Evolutionary conservation across 2,888 invertebrate species (phyloP).

Genomic region (Zeuzera pyrina): DNA sequence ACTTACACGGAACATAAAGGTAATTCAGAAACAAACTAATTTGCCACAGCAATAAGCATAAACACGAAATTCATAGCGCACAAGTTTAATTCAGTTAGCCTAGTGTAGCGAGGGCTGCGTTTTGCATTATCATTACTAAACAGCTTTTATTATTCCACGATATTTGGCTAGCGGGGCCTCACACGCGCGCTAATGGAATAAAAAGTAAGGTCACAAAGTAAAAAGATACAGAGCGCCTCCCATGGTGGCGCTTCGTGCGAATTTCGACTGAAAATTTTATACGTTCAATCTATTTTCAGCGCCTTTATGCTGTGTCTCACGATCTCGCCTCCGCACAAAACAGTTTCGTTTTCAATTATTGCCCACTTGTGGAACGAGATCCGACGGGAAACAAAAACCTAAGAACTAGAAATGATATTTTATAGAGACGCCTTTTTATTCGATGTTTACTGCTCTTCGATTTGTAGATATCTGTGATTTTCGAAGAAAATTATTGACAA

Average conservation of each 20-base stretch:
- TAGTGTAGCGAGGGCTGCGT: slow-evolving; percentile 49
- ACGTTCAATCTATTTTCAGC: slow-evolving; percentile 70
- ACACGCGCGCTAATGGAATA: slow-evolving; percentile 71
- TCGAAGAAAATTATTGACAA: slow-evolving; percentile 67
- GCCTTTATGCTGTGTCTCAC: slow-evolving; percentile 69
- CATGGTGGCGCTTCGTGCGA: slow-evolving; percentile 65
- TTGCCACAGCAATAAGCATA: slow-evolving; percentile 40
- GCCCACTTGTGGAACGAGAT: slow-evolving; percentile 71
- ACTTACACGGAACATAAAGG: slow-evolving; percentile 22
- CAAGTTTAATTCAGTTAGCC: slow-evolving; percentile 61
- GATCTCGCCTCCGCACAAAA: slow-evolving; percentile 58
- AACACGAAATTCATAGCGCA: slow-evolving; percentile 44
- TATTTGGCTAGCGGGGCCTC: slow-evolving; percentile 69
- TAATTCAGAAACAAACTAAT: slow-evolving; percentile 37
- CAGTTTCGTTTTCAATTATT: slow-evolving; percentile 73
- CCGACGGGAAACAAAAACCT: slow-evolving; percentile 61
- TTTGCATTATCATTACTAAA: slow-evolving; percentile 68
- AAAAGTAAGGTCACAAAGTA: slow-evolving; percentile 73
- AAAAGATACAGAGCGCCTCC: slow-evolving; percentile 69
- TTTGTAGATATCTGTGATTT: slow-evolving; percentile 67
- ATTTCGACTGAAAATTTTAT: slow-evolving; percentile 73
- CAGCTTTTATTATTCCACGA: slow-evolving; percentile 71
- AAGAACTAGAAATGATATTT: slow-evolving; percentile 67
- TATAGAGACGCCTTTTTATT: slow-evolving; percentile 65
- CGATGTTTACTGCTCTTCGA: slow-evolving; percentile 66